Base-by-base conservation (phyloP, 1,140 invertebrate genomes). In the Polyergus mexicanus region DNA sequence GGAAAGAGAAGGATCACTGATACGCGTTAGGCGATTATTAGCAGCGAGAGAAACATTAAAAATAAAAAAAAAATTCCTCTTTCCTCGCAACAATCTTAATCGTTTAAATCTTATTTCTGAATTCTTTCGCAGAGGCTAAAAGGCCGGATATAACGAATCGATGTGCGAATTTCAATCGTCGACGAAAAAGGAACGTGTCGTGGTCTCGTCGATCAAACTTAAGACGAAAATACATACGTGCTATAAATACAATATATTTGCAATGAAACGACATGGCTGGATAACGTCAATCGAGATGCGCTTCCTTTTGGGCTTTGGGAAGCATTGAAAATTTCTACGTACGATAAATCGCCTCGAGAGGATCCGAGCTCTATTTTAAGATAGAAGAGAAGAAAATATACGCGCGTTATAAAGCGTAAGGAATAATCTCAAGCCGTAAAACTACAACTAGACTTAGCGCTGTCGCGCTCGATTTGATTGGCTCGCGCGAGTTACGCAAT, bases 401-500 rank as follows among this genome's bases (percentile, higher is more conserved):
- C 4, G 16, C 16, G 47, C 6, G 47, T 51, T 51, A 51, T 5
- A 51, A 16, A 19, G 13, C 16, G 47, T 6, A 51, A 51, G 16
- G 6, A 51, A 3, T 51, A 63, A 77, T 77, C 7, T 65, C 75
- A 7, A 65, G 60, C 60, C 28, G 25, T 22, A 47, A 44, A 77
- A 77, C 44, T 65, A 32, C 28, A 47, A 3, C 11, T 16, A 22
- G 25, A 56, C 41, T 41, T 10, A 19, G 25, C 5, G 25, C 5
- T 54, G 1, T 2, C 25, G 7, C 22, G 74, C 41, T 68, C 16
- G 5, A 51, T 76, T 65, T 77, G 66, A 87, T 71, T 84, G 32
- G 44, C 41, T 75, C 44, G 19, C 28, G 11, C 54, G 68, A 28
- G 77, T 89, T 88, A 88, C 74, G 86, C 74, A 89, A 89, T 88